Conservation (phyloP, 2,113 vertebrate species). For the Lanius ludovicianus region DNA sequence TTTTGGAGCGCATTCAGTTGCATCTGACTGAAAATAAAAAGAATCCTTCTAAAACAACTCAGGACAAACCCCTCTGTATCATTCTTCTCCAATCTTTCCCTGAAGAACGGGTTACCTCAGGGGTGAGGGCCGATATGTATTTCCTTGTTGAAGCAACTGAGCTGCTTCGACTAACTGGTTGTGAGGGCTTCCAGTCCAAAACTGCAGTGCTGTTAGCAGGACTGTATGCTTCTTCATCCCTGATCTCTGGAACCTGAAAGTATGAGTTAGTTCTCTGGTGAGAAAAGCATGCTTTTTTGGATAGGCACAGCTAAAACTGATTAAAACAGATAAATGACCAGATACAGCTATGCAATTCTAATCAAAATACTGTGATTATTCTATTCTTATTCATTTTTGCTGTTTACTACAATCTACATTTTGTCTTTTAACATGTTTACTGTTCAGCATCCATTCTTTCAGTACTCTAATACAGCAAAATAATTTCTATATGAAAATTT, state of each 20-base stretch:
- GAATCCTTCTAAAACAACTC: background rate
- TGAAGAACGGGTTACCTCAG: constrained; percentile 73
- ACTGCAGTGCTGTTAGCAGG: constrained; percentile 72
- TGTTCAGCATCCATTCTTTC: background rate
- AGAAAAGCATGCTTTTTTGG: background rate
- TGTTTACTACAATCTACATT: background rate
- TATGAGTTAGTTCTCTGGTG: background rate
- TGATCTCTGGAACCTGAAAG: constrained; percentile 80
- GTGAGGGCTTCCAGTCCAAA: constrained; percentile 78
- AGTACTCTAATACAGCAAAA: background rate
- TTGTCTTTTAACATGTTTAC: background rate
- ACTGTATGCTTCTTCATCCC: constrained; percentile 78
- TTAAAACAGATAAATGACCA: background rate
- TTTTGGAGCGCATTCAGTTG: constrained; percentile 58
- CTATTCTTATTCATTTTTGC: background rate
- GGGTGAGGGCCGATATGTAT: constrained; percentile 80
- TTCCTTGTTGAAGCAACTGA: constrained; percentile 69
- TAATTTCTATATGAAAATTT: background rate
- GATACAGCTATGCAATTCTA: background rate
- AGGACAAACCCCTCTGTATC: background rate
- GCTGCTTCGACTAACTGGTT: constrained; percentile 56
- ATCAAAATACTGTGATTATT: background rate
- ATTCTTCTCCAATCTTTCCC: background rate
- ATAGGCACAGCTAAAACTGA: background rate
- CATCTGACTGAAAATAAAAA: constrained; percentile 62